A percentile compares a stretch with the other conserved stretches of the same genome.
These are phyloP conservation scores for Papilio xuthus DNA, from an alignment of 1,140 invertebrate species.

Conservation along the genomic window DNA sequence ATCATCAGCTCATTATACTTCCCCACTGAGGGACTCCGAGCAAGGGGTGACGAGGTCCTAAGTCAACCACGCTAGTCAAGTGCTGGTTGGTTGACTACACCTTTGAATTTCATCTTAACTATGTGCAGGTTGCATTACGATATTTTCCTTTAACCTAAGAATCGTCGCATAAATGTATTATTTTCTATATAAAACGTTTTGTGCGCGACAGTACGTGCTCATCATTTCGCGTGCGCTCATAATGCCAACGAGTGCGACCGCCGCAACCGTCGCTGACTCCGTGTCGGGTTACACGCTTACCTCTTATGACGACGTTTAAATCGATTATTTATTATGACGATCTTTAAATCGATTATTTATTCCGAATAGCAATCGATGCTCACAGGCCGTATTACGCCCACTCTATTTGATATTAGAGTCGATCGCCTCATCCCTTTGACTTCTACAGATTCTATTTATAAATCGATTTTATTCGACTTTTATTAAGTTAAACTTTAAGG, in stretches of 20 bases:
- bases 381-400: conserved; percentile 68
- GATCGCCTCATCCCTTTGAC: conserved; percentile 58
- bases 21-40: too few species aligned
- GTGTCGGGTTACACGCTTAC: conserved; percentile 60
- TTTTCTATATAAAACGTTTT: conserved; percentile 29
- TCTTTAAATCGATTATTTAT: conserved; percentile 74
- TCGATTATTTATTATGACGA: conserved; percentile 69
- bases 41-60: too few species aligned
- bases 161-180: background rate
- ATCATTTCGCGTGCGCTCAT: conserved; percentile 61
- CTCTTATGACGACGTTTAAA: conserved; percentile 59
- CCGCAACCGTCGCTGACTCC: conserved; percentile 47
- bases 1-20: too few species aligned
- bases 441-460: conserved; percentile 57
- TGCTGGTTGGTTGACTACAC: too few species aligned
- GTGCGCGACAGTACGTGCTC: conserved; percentile 49
- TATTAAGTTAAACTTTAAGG: conserved; percentile 56
- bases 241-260: conserved; percentile 50
- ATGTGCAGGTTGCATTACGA: too few species aligned
- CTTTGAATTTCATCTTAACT: too few species aligned
- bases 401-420: conserved; percentile 41
- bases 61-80: too few species aligned
- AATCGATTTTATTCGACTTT: conserved; percentile 53
- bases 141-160: too few species aligned
- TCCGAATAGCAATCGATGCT: conserved; percentile 56